Base-by-base conservation (phyloP, 1,140 invertebrate species). In the Zaprionus inermis region DNA sequence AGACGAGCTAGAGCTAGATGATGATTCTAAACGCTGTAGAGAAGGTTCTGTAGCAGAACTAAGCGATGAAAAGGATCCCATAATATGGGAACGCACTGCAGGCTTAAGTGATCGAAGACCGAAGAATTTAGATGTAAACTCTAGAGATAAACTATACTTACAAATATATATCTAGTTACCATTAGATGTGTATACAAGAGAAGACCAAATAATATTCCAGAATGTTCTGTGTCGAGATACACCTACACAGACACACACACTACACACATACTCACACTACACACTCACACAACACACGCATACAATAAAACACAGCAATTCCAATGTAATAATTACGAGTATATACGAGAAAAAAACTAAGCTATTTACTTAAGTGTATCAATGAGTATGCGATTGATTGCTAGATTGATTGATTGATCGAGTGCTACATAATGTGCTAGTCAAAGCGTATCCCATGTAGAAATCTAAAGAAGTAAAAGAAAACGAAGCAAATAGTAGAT, bases 141-240 rank as follows among this genome's bases (percentile, higher is more conserved):
- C 44, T 69, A 81, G 80, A 56, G 0, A 56, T 56, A 69, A 88
- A 84, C 54, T 54, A 74, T 80, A 80, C 67, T 76, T 67, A 55
- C 69, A 78, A 78, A 81, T 38, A 52, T 28, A 28, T 28, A 28
- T 28, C 24, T 70, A 74, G 68, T 65, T 79, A 88, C 77, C 76
- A 79, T 80, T 86, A 86, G 83, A 88, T 74, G 83, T 86, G 78
- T 85, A 28, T 28, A 85, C 75, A 76, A 86, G 72, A 77, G 83
- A 79, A 88, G 83, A 86, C 83, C 83, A 86, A 86, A 65, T 64
- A 76, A 73, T 73, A 61, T 69, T 71, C 59, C 68, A 57, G 34
- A 82, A 82, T 76, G 79, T 82, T 81, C 75, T 71, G 79, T 70
- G 79, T 81, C 79, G 70, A 69, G n/a, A n/a, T n/a, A n/a, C n/a